Base-by-base conservation (phyloP, 2,888 invertebrate genomes). In the Palloptera scutellata region DNA sequence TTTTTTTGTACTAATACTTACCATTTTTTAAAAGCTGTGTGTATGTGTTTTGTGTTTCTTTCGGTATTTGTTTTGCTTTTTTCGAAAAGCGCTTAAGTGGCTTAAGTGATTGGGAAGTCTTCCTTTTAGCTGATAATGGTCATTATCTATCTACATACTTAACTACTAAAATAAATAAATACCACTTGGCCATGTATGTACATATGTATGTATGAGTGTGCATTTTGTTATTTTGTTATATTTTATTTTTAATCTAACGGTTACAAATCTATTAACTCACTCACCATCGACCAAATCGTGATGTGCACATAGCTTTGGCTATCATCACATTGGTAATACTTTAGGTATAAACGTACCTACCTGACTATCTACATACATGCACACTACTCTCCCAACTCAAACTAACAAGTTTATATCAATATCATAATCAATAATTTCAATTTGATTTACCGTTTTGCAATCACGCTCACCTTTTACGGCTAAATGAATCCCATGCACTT, bases 81-180 rank as follows among this genome's bases (percentile, higher is more conserved):
- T 30, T 30, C 30, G 30, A 30, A 30, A 30, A 30, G 30, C 30
- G 30, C 30, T 30, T 30, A 55, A 64, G 67, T 76, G 76, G 80
- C 80, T 79, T 79, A 79, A 79, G 78, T 79, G 78, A 79, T 79
- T 79, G 78, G 77, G 75, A 13, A 17, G 75, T 77, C 78, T 77
- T 78, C 78, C 77, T 75, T 78, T 76, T 78, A 79, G 77, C 78
- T 79, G 78, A 79, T 79, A 79, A 74, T 74, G 58, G 67, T 71
- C 75, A 73, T 74, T 77, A 77, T 76, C 76, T 76, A 69, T 72
- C 42, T 51, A 17, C 10, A 10, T 6, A 30, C 30, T 30, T 30
- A 30, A 30, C 6, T 4, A 30, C 30, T 30, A 4, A 30, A 30
- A 4, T 4, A 30, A 30, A 30, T 30, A 30, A 30, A 30, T 30